Evolutionary conservation across 2,113 vertebrate genomes (phyloP).

Genomic region (Setophaga kirtlandii): DNA sequence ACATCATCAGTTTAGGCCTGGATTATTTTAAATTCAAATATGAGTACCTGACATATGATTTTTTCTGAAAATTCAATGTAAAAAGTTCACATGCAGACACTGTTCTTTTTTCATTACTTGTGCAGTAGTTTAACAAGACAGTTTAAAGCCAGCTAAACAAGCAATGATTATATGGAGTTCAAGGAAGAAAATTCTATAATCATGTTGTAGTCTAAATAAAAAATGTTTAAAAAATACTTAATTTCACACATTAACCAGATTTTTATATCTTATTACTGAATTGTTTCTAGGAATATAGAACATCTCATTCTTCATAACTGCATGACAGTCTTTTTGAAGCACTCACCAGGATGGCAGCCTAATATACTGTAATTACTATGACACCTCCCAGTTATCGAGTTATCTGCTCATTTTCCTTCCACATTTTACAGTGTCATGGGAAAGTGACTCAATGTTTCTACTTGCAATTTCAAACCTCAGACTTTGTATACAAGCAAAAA

Average conservation of each 20-base stretch:
- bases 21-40: not conserved
- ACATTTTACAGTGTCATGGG: not conserved
- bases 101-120: not conserved
- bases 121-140: not conserved
- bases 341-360: not conserved
- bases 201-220: not conserved
- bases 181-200: not conserved
- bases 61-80: not conserved
- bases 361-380: not conserved
- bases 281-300: not conserved
- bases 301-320: not conserved
- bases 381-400: not conserved
- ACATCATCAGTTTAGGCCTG: not conserved
- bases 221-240: not conserved
- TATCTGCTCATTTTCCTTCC: not conserved
- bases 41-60: not conserved
- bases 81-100: not conserved
- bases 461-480: not conserved
- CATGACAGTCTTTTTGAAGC: not conserved
- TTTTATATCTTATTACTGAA: not conserved
- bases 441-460: not conserved
- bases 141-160: not conserved
- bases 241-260: not conserved
- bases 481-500: not conserved
- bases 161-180: not conserved